Evolutionary conservation across 2,888 invertebrate species (phyloP).

Genomic region (Matsumyia berberina): DNA sequence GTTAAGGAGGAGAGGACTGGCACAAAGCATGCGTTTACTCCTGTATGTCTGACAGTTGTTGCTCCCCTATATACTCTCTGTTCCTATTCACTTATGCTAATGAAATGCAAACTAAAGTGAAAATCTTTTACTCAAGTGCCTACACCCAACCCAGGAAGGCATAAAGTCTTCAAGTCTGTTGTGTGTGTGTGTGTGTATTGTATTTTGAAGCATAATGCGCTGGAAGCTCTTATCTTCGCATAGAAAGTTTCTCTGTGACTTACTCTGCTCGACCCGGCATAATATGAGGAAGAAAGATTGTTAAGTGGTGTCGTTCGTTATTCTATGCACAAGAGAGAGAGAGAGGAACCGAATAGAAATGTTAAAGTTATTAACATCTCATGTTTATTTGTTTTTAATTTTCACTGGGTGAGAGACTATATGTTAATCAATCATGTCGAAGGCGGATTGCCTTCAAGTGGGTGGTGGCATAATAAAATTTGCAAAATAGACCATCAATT

Average conservation of each 20-base stretch:
- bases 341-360: too few relatives aligned
- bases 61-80: background rate
- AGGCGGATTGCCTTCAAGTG: too few relatives aligned
- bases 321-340: background rate
- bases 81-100: slow-evolving; percentile 56
- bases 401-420: background rate
- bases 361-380: slow-evolving; percentile 21
- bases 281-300: background rate
- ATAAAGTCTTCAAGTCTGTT: background rate
- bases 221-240: slow-evolving; percentile 38
- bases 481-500: too few relatives aligned
- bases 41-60: slow-evolving; percentile 27
- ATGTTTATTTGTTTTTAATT: slow-evolving; percentile 38
- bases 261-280: background rate
- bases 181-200: too few relatives aligned
- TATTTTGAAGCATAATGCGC: slow-evolving; percentile 9
- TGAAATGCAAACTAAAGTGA: slow-evolving; percentile 62
- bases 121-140: slow-evolving; percentile 50
- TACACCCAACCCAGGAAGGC: background rate
- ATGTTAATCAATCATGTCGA: slow-evolving; percentile 21
- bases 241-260: slow-evolving; percentile 23
- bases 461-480: background rate
- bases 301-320: background rate
- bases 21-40: slow-evolving; percentile 14
- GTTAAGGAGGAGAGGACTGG: background rate